Evolutionary conservation across 2,113 vertebrate species (phyloP).

Genomic region (Channa maculata): DNA sequence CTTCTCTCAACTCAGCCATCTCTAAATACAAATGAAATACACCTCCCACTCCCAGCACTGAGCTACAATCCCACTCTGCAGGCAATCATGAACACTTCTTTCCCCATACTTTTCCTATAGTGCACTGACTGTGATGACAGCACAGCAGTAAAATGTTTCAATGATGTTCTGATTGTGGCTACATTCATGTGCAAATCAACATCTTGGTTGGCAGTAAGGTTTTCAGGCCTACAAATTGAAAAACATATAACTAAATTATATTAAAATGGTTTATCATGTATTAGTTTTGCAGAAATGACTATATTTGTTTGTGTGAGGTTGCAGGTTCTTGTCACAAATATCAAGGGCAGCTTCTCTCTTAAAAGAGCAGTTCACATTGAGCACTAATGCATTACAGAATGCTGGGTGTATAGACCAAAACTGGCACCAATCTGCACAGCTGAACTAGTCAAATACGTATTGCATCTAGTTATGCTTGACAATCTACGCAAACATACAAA

Average conservation of each 20-base stretch:
- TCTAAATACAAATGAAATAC: conserved; percentile 64
- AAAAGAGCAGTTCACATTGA: neutral
- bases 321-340: neutral
- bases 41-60: conserved; percentile 57
- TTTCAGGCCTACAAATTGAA: neutral
- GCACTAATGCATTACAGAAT: conserved; percentile 15
- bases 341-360: conserved; percentile 5
- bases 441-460: conserved; percentile 27
- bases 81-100: conserved; percentile 21
- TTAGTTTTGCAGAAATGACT: neutral
- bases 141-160: neutral
- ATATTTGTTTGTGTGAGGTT: conserved; percentile 4
- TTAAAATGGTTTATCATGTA: neutral
- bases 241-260: neutral
- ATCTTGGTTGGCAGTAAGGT: neutral
- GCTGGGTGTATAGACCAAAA: conserved; percentile 24
- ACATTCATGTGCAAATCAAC: neutral
- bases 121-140: conserved; percentile 1
- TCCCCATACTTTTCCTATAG: conserved; percentile 2
- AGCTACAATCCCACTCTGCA: conserved; percentile 43
- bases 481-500: no score
- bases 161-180: neutral
- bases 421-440: conserved; percentile 54
- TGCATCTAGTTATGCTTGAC: no score
- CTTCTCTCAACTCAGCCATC: conserved; percentile 53